Conservation (phyloP, 2,797 vertebrate genomes). For the Knipowitschia caucasica region DNA sequence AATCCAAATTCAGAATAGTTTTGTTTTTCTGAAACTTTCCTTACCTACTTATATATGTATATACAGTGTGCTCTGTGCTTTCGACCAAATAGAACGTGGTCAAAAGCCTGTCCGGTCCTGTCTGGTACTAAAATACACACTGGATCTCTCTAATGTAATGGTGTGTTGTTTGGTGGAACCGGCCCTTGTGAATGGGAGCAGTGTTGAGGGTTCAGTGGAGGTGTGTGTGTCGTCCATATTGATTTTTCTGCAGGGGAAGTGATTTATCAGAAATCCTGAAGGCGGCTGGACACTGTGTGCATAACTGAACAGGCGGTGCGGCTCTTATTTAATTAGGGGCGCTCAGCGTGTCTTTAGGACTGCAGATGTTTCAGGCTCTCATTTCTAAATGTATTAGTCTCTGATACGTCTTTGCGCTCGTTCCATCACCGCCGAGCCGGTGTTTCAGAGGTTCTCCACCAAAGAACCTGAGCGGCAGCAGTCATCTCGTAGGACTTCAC, state of each 20-base stretch:
- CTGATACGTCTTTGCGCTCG: constrained; percentile 22
- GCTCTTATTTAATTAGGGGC: constrained; percentile 40
- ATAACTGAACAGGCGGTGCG: constrained; percentile 49
- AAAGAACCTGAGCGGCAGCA: constrained; percentile 1
- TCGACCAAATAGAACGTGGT: too few species aligned
- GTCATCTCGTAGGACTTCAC: background rate
- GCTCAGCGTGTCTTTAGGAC: constrained; percentile 24
- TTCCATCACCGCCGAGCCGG: constrained; percentile 6
- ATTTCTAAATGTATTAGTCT: constrained; percentile 24
- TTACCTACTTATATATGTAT: too few species aligned
- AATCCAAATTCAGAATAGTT: too few species aligned
- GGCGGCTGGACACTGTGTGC: constrained; percentile 45
- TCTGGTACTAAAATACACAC: constrained; percentile 42
- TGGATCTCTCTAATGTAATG: constrained; percentile 40
- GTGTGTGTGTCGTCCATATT: constrained; percentile 43
- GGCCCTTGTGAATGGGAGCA: constrained; percentile 26
- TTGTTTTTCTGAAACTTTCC: too few species aligned
- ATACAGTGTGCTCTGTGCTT: too few species aligned
- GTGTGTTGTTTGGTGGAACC: constrained; percentile 32
- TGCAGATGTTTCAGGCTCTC: constrained; percentile 21
- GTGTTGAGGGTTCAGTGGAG: constrained; percentile 31
- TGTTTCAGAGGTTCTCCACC: constrained; percentile 4
- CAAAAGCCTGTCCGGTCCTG: too few species aligned
- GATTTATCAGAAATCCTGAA: constrained; percentile 60
- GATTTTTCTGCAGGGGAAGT: constrained; percentile 59